Evolutionary conservation across 2,888 invertebrate genomes (phyloP), one percentile per base, ranked within the genome.

Genomic region (Colletes collaris): DNA sequence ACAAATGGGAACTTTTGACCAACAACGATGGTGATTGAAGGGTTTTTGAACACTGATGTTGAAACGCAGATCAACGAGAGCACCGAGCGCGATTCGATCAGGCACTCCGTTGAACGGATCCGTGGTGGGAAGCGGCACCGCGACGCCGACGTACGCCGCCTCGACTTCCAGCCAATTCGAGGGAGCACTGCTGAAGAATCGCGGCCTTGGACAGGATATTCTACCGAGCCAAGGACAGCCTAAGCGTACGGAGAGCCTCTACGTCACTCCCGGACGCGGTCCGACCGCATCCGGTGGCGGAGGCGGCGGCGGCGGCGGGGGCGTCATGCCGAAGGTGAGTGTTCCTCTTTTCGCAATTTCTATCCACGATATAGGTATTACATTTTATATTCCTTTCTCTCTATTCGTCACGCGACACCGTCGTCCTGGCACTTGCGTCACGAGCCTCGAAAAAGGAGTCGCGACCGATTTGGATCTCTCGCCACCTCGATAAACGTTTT

Each of bases 221-320:
- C 95, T 97, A 90, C 97, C 97, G 81, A 97, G 97, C 87, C 96
- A 95, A 77, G 96, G 96, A 90, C 97, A 97, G 93, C 98, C 98
- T 76, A 98, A 98, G 93, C 95, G 98, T 90, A 98, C 98, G 83
- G 98, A 98, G 93, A 98, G 98, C 92, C 94, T 98, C 89, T 98
- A 96, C 93, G 95, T 97, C 89, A 94, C 94, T 89, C 95, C 95
- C 64, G 94, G 93, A 82, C 89, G 92, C 58, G 89, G 89, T 37
- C 19, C 79, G 44, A 80, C 83, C 56, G 88, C 86, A 70, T 90
- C 90, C 71, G 89, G 82, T 40, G 88, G 89, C 4, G 84, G 76
- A 0, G 84, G 86, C n/a, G 84, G 83, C 0, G 85, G 84, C 37
- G 81, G 85, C 0, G 85, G 84, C 37, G 81, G 85, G 2, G 85